A percentile compares a stretch with the other conserved stretches of the same genome.
phyloP scores from a whole-genome alignment of 2,888 invertebrate genomes.

The Cheilosia urbana region DNA sequence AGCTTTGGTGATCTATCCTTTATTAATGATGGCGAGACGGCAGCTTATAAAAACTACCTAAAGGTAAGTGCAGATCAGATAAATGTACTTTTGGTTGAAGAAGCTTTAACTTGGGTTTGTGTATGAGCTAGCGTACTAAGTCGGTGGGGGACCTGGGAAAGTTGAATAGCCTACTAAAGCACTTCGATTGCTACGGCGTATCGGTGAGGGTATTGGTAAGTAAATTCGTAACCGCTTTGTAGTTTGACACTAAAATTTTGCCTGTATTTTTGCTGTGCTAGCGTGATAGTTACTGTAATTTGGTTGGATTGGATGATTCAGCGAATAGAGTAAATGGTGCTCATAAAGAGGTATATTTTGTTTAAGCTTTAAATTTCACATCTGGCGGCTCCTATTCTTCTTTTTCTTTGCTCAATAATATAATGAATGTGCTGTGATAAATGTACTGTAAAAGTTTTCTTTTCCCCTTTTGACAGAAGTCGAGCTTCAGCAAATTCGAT shows the following conservation, averaged over 20 bases:
- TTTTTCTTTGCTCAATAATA: neutral
- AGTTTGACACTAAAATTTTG: constrained; percentile 20
- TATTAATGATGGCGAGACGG: constrained; percentile 55
- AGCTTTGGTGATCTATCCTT: constrained; percentile 77
- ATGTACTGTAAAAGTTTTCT: constrained; percentile 19
- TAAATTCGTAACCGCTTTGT: constrained; percentile 25
- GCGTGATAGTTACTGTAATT: constrained; percentile 81
- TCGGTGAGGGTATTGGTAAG: constrained; percentile 88
- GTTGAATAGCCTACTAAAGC: constrained; percentile 58
- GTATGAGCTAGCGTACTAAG: constrained; percentile 75
- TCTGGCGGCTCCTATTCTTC: neutral
- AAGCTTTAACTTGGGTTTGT: constrained; percentile 11
- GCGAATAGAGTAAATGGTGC: constrained; percentile 34
- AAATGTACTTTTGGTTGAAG: neutral
- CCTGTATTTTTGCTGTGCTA: constrained; percentile 61
- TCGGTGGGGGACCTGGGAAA: constrained; percentile 76
- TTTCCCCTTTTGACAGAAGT: constrained; percentile 85
- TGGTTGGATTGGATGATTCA: constrained; percentile 77
- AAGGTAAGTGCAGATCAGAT: constrained; percentile 68
- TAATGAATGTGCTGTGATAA: neutral
- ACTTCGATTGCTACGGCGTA: constrained; percentile 84
- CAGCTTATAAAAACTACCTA: constrained; percentile 41
- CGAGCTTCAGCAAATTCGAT: constrained; percentile 91
- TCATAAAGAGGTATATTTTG: constrained; percentile 23
- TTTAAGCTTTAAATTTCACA: neutral